Evolutionary conservation across 2,113 vertebrate genomes (phyloP).

Genomic region (Chloropsis hardwickii): DNA sequence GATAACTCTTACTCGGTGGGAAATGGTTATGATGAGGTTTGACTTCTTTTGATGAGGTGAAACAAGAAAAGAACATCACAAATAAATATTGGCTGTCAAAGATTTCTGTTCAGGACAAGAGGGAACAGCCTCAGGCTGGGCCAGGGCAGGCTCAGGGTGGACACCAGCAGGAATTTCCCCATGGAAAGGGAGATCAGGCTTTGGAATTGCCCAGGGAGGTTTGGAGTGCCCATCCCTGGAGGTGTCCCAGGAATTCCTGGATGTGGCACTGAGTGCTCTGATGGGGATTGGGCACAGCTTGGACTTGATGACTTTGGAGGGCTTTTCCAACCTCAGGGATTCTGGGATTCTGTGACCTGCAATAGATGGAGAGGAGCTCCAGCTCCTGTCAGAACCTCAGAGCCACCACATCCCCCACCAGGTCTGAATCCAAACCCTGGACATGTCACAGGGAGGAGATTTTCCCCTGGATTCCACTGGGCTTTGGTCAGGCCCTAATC

Average conservation of each 20-base stretch:
- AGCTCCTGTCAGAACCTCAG: neutral
- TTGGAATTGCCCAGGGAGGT: neutral
- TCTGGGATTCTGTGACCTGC: neutral
- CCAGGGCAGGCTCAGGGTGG: accelerated
- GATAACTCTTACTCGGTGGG: neutral
- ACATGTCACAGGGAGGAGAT: accelerated
- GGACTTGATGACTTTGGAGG: accelerated
- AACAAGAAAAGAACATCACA: neutral
- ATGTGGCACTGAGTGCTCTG: accelerated
- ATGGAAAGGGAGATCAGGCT: accelerated
- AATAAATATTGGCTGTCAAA: neutral
- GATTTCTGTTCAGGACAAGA: neutral
- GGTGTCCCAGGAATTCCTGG: neutral
- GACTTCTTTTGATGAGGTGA: neutral
- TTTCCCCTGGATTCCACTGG: neutral
- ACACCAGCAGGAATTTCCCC: accelerated
- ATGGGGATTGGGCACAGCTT: accelerated
- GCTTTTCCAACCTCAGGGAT: neutral
- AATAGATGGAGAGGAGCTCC: neutral
- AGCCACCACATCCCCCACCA: neutral
- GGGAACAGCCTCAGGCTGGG: accelerated
- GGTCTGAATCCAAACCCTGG: neutral
- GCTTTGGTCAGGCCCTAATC: neutral
- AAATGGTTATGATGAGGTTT: neutral
- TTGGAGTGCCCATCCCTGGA: neutral